Conservation (phyloP, 2,797 vertebrate genomes). For the Chelmon rostratus region DNA sequence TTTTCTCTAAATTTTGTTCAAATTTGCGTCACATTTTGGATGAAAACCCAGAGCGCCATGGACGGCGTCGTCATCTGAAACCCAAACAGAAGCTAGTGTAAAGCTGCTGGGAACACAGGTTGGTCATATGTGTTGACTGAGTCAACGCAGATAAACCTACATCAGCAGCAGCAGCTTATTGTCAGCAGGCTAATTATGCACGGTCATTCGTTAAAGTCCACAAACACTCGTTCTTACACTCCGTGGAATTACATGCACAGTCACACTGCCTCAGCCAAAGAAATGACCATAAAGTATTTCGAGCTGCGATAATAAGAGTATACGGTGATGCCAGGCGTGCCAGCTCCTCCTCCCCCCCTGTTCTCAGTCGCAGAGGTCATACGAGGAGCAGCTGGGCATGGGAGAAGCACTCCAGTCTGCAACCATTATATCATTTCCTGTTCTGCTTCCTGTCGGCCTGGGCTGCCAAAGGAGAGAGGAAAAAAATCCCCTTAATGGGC, state of each 20-base stretch:
- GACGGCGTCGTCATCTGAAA: background rate
- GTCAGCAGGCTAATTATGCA: background rate
- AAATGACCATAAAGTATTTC: constrained; percentile 22
- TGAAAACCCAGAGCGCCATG: too few species aligned
- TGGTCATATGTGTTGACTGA: background rate
- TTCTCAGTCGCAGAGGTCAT: constrained; percentile 82
- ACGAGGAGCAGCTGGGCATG: constrained; percentile 82
- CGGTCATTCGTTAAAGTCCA: background rate
- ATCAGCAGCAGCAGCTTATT: background rate
- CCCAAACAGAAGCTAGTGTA: background rate
- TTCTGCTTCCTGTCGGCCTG: constrained; percentile 86
- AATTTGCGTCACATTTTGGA: too few species aligned
- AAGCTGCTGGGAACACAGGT: too few species aligned
- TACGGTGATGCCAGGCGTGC: constrained; percentile 56
- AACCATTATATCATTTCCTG: constrained; percentile 89
- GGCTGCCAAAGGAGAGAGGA: constrained; percentile 80
- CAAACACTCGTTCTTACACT: background rate
- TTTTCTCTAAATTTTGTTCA: too few species aligned
- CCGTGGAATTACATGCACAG: background rate
- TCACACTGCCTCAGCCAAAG: constrained; percentile 6
- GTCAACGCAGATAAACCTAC: background rate
- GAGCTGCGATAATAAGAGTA: constrained; percentile 23
- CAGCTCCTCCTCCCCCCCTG: constrained; percentile 56
- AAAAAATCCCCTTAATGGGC: constrained; percentile 81
- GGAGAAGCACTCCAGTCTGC: constrained; percentile 81